A percentile compares a stretch with the other conserved stretches of the same genome.
These are phyloP conservation scores for Brachionus koreanus DNA, from an alignment of 1,140 invertebrate species.

Conservation along the genomic window DNA sequence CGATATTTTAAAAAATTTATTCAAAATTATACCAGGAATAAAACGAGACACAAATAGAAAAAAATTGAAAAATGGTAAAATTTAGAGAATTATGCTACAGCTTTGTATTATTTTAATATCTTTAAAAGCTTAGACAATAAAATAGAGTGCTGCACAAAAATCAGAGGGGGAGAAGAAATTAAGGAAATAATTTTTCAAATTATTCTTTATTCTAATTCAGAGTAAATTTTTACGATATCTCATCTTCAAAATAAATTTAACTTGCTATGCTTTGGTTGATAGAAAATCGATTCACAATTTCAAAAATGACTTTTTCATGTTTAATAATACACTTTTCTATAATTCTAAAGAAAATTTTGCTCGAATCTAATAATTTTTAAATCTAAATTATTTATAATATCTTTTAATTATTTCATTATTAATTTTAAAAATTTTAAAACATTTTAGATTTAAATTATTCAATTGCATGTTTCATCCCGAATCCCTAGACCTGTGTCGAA, in stretches of 20 bases:
- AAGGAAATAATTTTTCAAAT: not conserved
- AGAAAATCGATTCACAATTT: too few relatives aligned
- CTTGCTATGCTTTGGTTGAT: too few relatives aligned
- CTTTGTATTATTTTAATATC: not conserved
- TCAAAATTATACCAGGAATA: not conserved
- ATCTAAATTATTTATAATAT: too few relatives aligned
- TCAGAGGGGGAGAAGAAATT: not conserved
- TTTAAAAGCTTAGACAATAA: not conserved
- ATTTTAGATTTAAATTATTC: not conserved
- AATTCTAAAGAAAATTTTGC: too few relatives aligned
- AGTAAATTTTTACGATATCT: not conserved
- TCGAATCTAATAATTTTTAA: too few relatives aligned
- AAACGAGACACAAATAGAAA: not conserved
- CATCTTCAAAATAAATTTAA: not conserved
- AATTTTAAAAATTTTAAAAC: not conserved
- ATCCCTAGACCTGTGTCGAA: not conserved
- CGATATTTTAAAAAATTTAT: constrained; percentile 10
- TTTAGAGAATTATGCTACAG: constrained; percentile 21
- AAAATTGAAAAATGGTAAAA: not conserved
- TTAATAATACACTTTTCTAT: too few relatives aligned
- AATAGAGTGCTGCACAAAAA: not conserved
- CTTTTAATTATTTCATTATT: too few relatives aligned
- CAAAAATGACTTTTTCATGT: too few relatives aligned
- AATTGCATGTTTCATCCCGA: not conserved
- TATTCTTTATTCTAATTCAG: not conserved